Evolutionary conservation across 2,113 vertebrate genomes (phyloP), one percentile per base, ranked within the genome.

Genomic region (Spilogale gracilis): DNA sequence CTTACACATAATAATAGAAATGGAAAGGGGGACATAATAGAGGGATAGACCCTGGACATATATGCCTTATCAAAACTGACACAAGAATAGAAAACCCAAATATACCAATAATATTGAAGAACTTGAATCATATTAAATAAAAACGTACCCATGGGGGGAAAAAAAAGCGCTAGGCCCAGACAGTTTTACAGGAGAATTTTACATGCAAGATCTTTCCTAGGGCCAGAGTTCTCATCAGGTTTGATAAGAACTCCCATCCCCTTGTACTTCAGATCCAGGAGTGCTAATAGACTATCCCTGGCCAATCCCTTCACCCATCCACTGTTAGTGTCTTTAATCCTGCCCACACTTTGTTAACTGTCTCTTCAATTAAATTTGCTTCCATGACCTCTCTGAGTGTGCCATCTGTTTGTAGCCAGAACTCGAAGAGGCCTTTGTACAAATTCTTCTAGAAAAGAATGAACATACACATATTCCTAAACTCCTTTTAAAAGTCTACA

Each of bases 391-490:
- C 65, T 87, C n/a, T 58, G 50, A 89, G 76, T 60, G 7, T 81
- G 14, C 56, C 48, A 95, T 74, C n/a, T 79, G n/a, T 97, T 73
- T 84, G 90, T 38, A 84, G n/a, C 38, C 61, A 90, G 56, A 96
- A 50, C 6, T 43, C 13, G 82, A 87, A 50, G 27, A 82, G 27
- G 18, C 9, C 48, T 84, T 92, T 63, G 60, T 43, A 87, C 56
- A 87, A 96, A 95, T 21, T 92, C 52, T 78, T 69, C n/a, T 61
- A 90, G 91, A 80, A 74, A 86, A 85, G 67, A 93, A 67, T 48
- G 54, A 83, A 65, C 61, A 76, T 56, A 79, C 20, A 50, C 45
- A 73, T 20, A 82, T 83, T 76, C 63, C 67, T 78, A 58, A 86
- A 82, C 7, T 80, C 52, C 25, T 93, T 79, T 79, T 84, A 65